These are phyloP conservation scores for Pogonocherus hispidulus DNA, from an alignment of 2,888 invertebrate genomes.

Conservation along the genomic window DNA sequence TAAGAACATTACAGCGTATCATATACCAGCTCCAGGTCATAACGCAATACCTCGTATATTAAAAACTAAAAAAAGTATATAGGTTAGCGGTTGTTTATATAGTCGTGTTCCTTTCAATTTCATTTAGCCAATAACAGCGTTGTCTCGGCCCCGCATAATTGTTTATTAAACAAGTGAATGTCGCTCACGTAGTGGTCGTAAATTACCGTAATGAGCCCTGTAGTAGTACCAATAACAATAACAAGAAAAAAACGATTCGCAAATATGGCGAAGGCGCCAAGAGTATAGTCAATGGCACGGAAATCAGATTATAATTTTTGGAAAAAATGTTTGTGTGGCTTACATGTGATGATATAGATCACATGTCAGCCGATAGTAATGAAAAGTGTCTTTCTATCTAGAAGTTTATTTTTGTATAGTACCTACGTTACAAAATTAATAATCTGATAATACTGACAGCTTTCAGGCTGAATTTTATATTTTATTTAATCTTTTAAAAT, in stretches of 20 bases:
- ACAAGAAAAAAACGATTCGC: neutral
- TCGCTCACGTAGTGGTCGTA: neutral
- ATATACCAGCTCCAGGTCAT: no score
- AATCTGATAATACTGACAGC: no score
- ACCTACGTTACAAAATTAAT: no score
- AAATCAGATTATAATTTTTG: no score
- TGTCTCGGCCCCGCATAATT: slow-evolving; percentile 10
- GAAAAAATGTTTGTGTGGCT: no score
- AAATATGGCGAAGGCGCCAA: slow-evolving; percentile 10
- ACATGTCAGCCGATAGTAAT: no score
- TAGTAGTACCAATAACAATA: neutral
- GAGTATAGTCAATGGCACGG: neutral
- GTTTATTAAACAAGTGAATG: slow-evolving; percentile 18
- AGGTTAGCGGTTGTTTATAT: slow-evolving; percentile 25
- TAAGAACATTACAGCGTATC: no score
- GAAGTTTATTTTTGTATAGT: no score
- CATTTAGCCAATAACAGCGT: slow-evolving; percentile 17
- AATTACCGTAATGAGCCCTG: neutral
- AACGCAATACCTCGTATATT: neutral
- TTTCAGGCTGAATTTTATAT: no score
- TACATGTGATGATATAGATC: no score
- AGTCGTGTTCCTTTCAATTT: slow-evolving; percentile 31
- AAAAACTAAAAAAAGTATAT: slow-evolving; percentile 21
- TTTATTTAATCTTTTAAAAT: no score
- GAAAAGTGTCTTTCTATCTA: no score